phyloP scores from a whole-genome alignment of 2,113 vertebrate genomes.

The Clarias macrocephalus region DNA sequence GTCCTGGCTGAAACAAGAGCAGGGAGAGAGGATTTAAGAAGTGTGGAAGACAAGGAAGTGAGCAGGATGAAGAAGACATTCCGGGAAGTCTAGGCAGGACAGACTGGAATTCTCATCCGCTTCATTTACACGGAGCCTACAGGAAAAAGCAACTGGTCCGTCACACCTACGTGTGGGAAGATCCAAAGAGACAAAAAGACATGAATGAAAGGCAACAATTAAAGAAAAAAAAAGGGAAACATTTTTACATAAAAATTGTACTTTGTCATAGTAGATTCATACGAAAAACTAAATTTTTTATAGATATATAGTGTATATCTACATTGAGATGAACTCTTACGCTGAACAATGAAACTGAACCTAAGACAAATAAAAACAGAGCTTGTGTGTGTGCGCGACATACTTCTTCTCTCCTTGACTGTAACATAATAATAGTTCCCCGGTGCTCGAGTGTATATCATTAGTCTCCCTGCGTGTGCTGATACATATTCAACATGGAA shows the following conservation, averaged over 20 bases:
- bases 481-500: slow-evolving; percentile 51
- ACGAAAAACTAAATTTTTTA: neutral
- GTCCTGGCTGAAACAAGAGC: slow-evolving; percentile 2
- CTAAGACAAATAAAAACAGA: slow-evolving; percentile 25
- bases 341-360: neutral
- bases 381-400: slow-evolving; percentile 14
- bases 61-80: slow-evolving; percentile 40
- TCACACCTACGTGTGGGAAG: slow-evolving; percentile 30
- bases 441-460: slow-evolving; percentile 31
- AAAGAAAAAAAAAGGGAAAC: neutral
- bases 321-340: neutral
- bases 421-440: slow-evolving; percentile 35
- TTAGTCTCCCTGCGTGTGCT: slow-evolving; percentile 39
- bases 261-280: neutral
- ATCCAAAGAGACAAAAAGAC: neutral
- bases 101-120: slow-evolving; percentile 21
- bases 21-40: slow-evolving; percentile 15
- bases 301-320: neutral
- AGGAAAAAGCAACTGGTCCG: slow-evolving; percentile 33
- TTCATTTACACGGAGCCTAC: slow-evolving; percentile 19
- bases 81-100: slow-evolving; percentile 26
- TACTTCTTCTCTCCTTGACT: slow-evolving; percentile 18
- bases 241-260: neutral
- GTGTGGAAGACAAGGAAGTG: slow-evolving; percentile 18
- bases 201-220: neutral